phyloP scores from a whole-genome alignment of 2,797 vertebrate genomes.

The Gymnothorax javanicus region DNA sequence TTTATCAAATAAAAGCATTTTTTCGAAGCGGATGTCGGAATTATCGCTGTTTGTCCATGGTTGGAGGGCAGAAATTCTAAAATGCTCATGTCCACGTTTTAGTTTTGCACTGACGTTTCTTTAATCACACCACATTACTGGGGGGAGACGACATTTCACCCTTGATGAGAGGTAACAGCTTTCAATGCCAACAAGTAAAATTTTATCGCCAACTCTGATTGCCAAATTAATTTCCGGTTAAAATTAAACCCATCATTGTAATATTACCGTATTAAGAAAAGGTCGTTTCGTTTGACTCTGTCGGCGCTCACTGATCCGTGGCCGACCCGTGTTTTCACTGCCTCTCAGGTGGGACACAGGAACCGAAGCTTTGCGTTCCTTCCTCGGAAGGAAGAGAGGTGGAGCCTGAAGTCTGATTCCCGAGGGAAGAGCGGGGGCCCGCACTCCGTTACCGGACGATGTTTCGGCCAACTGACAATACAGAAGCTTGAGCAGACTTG shows the following conservation, averaged over 20 bases:
- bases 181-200: background rate
- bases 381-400: constrained; percentile 13
- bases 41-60: too few relatives aligned
- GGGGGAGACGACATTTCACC: too few relatives aligned
- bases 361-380: background rate
- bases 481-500: constrained; percentile 10
- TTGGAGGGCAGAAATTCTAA: too few relatives aligned
- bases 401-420: background rate
- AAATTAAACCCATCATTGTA: background rate
- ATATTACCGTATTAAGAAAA: background rate
- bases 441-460: constrained; percentile 24
- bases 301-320: background rate
- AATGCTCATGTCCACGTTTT: too few relatives aligned
- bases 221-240: background rate
- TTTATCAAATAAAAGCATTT: background rate
- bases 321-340: background rate
- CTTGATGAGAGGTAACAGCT: too few relatives aligned
- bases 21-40: background rate
- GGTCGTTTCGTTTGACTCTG: background rate
- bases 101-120: too few relatives aligned
- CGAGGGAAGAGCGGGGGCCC: background rate
- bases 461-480: constrained; percentile 10
- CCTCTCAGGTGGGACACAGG: background rate
- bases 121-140: too few relatives aligned
- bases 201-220: background rate